Evolutionary conservation across 1,140 invertebrate genomes (phyloP).

Genomic region (Bombus superbus): DNA sequence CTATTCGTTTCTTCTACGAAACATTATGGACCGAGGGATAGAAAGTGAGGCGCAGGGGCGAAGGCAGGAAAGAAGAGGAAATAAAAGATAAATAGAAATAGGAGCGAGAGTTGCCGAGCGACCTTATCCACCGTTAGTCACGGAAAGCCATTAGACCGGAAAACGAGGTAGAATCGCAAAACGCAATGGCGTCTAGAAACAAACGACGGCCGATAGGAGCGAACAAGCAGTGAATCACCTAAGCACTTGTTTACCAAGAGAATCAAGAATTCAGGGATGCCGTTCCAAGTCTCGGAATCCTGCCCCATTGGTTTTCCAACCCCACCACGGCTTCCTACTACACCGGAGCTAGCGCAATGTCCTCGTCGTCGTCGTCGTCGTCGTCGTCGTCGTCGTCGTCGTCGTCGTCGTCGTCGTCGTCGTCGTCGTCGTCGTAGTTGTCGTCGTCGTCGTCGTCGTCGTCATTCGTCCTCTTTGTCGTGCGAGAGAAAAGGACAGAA

Average conservation of each 20-base stretch:
- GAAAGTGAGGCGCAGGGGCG: not conserved
- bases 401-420: conserved; percentile 23
- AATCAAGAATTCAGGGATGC: conserved; percentile 80
- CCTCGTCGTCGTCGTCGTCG: conserved; percentile 13
- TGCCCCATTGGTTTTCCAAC: conserved; percentile 64
- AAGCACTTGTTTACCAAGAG: conserved; percentile 82
- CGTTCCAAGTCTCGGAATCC: conserved; percentile 73
- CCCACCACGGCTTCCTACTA: conserved; percentile 32
- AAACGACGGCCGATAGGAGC: conserved; percentile 80
- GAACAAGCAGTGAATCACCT: conserved; percentile 82
- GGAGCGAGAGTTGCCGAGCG: conserved; percentile 24
- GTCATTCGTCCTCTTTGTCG: not conserved
- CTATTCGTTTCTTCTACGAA: not conserved
- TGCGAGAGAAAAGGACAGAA: conserved; percentile 34
- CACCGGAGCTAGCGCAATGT: conserved; percentile 32
- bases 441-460: not conserved
- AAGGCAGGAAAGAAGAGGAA: not conserved
- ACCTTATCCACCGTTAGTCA: conserved; percentile 46
- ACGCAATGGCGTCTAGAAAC: conserved; percentile 80
- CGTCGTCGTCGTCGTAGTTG: not conserved
- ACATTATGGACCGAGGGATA: not conserved
- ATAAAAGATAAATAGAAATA: conserved; percentile 36
- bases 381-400: conserved; percentile 3
- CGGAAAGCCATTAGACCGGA: conserved; percentile 79
- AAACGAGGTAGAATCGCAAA: conserved; percentile 78